These are phyloP conservation scores for Sphaeridia pumilis DNA, from an alignment of 2,888 invertebrate genomes.

Conservation along the genomic window DNA sequence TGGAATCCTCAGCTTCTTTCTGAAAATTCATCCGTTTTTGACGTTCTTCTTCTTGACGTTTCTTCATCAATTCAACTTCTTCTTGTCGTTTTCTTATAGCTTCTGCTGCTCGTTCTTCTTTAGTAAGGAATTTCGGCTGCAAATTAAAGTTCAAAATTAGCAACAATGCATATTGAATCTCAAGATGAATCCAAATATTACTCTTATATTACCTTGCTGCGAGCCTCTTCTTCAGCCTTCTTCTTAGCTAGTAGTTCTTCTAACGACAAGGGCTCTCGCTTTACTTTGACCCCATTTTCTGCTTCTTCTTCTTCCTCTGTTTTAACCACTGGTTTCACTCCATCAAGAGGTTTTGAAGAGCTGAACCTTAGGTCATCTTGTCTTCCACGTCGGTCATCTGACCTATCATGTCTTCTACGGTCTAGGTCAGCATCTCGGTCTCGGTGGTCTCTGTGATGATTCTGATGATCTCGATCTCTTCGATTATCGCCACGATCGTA, in stretches of 20 bases:
- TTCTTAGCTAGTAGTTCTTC: conserved; percentile 92
- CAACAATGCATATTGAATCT: background rate
- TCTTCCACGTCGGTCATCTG: conserved; percentile 1
- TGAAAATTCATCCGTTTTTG: conserved; percentile 50
- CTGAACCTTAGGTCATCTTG: background rate
- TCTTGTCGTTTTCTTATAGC: conserved; percentile 81
- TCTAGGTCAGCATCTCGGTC: conserved; percentile 11
- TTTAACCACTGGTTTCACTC: background rate
- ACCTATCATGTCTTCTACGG: background rate
- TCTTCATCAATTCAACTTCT: conserved; percentile 70
- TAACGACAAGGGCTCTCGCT: conserved; percentile 80
- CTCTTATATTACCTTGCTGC: conserved; percentile 65
- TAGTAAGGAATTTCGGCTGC: conserved; percentile 85
- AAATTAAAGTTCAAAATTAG: background rate
- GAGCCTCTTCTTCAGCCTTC: conserved; percentile 87
- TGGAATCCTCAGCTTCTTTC: conserved; percentile 36
- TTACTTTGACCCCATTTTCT: conserved; percentile 37
- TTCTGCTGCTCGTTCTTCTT: conserved; percentile 83
- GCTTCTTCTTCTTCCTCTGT: conserved; percentile 42
- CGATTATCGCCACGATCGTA: conserved; percentile 8
- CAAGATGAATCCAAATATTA: no score
- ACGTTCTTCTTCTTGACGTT: conserved; percentile 56
- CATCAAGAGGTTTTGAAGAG: background rate
- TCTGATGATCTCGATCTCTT: conserved; percentile 3
- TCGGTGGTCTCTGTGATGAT: conserved; percentile 8